Conservation (phyloP, 1,140 invertebrate species). For the Drosophila lacertosa region DNA sequence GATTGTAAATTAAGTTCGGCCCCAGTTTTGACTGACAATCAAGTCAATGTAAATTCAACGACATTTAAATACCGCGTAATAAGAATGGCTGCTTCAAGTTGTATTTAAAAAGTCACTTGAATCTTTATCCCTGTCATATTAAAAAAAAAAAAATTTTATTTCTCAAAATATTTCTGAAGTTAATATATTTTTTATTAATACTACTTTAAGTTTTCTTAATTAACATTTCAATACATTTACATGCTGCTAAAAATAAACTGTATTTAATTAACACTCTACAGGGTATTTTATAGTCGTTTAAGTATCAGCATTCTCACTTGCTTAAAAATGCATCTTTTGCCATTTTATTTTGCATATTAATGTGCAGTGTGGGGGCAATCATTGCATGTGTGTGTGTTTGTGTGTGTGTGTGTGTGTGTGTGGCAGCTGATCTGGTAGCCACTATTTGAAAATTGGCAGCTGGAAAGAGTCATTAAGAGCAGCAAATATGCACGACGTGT, state of each 20-base stretch:
- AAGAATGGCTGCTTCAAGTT: too few species aligned
- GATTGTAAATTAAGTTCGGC: constrained; percentile 78
- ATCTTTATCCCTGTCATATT: too few species aligned
- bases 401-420: constrained; percentile 1
- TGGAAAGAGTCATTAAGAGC: constrained; percentile 14
- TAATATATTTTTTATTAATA: too few species aligned
- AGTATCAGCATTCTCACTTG: not conserved
- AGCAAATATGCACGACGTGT: constrained; percentile 4
- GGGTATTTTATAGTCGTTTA: not conserved
- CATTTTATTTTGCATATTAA: constrained; percentile 29
- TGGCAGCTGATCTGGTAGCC: constrained; percentile 5
- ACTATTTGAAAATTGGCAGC: constrained; percentile 10
- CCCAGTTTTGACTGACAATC: constrained; percentile 47
- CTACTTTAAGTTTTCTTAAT: too few species aligned
- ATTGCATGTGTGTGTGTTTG: constrained; percentile 1
- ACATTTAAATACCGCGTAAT: constrained; percentile 21
- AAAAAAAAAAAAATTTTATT: too few species aligned
- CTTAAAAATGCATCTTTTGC: constrained; percentile 4
- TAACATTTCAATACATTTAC: too few species aligned
- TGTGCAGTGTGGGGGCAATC: constrained; percentile 18
- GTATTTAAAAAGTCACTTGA: too few species aligned
- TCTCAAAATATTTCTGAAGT: too few species aligned
- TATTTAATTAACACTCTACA: not conserved
- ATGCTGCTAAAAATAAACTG: too few species aligned
- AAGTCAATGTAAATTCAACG: constrained; percentile 6